Evolutionary conservation across 2,797 vertebrate genomes (phyloP).

Genomic region (Aselliscus stoliczkanus): DNA sequence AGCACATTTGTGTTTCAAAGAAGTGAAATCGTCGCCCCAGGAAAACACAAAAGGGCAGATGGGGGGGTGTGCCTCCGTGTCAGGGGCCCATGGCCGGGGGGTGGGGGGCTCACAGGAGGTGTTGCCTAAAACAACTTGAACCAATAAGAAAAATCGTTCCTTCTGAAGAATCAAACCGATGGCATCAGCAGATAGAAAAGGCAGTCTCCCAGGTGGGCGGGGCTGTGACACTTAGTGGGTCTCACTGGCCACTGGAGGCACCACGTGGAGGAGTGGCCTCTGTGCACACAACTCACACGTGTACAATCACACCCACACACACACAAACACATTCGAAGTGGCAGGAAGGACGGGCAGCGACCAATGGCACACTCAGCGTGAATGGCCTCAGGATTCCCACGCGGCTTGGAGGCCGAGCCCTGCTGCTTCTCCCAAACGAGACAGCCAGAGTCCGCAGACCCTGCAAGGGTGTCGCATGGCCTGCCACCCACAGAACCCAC

Average conservation of each 20-base stretch:
- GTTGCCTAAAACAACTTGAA: background rate
- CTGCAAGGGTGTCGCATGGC: rapidly evolving
- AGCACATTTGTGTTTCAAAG: background rate
- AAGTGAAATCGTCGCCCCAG: background rate
- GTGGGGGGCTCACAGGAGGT: background rate
- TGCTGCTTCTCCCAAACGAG: background rate
- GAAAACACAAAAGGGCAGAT: background rate
- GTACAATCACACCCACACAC: background rate
- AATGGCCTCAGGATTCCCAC: background rate
- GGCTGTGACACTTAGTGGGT: rapidly evolving
- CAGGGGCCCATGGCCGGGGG: too few relatives aligned
- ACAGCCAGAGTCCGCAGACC: rapidly evolving
- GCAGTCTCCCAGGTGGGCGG: rapidly evolving
- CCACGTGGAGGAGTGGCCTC: background rate
- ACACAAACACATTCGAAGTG: rapidly evolving
- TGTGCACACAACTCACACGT: rapidly evolving
- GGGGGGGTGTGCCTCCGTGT: rapidly evolving
- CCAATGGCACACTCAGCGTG: rapidly evolving
- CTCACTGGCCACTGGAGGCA: rapidly evolving
- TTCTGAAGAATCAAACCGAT: background rate
- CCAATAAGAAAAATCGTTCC: background rate
- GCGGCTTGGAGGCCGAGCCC: background rate
- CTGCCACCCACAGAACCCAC: background rate
- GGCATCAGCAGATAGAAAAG: background rate
- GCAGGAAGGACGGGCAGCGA: rapidly evolving